Evolutionary conservation across 2,797 vertebrate genomes (phyloP).

Genomic region (Heliangelus exortis): DNA sequence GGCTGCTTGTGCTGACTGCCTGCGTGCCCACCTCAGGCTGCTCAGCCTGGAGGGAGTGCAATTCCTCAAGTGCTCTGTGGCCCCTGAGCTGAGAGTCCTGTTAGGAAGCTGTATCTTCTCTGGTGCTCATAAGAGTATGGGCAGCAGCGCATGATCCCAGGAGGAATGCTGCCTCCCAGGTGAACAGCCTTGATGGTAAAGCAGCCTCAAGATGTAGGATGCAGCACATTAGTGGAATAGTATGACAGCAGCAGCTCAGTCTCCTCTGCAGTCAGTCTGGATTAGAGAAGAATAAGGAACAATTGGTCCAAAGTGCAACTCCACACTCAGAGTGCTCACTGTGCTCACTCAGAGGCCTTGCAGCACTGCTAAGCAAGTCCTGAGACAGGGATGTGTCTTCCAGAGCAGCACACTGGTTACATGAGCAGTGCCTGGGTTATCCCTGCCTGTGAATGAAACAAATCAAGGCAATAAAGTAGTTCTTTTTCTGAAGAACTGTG

Average conservation of each 20-base stretch:
- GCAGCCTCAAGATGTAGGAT: background rate
- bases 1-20: background rate
- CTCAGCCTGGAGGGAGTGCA: background rate
- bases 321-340: rapidly evolving
- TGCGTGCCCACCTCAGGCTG: background rate
- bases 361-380: background rate
- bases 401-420: background rate
- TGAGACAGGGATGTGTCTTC: rapidly evolving
- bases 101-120: background rate
- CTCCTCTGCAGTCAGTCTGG: background rate
- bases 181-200: background rate
- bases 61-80: background rate
- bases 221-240: background rate
- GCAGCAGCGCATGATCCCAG: background rate
- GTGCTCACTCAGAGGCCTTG: rapidly evolving
- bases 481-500: background rate
- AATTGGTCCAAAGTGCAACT: rapidly evolving
- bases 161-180: background rate
- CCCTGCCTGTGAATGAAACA: background rate
- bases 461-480: rapidly evolving
- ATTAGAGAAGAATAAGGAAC: background rate
- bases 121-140: background rate
- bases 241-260: background rate
- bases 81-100: background rate
- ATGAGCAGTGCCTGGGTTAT: background rate